Base-by-base conservation (phyloP, 2,113 vertebrate species). In the Cynoglossus semilaevis region DNA sequence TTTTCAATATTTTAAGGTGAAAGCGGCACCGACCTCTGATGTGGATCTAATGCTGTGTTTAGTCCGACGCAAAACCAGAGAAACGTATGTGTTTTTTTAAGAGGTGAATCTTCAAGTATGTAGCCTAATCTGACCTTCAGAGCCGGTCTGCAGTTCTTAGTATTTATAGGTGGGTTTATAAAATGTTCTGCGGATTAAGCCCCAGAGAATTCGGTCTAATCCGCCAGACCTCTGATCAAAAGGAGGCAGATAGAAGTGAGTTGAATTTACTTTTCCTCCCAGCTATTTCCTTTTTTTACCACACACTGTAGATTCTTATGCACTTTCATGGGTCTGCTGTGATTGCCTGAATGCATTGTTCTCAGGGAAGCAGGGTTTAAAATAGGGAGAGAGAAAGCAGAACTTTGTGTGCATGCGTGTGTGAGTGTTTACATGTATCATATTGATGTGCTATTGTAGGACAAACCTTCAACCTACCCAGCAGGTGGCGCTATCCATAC, bases 221-320 rank as follows among this genome's bases (percentile, higher is more conserved):
- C 87, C 83, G 76, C 67, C 57, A 14, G 76, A 72, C 61, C 60
- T 44, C 57, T 82, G 83, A 89, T 91, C 86, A 88, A 87, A 91
- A 84, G 71, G 48, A 67, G 48, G 12, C 51, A 78, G 64, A 80
- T 80, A 76, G 70, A 57, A 73, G 49, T 43, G 67, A 76, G 66
- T 80, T 70, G 46, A 76, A 78, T 63, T 56, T 65, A 54, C 55
- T 79, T 81, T 63, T 58, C 35, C 29, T 67, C 15, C 46, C 15
- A 14, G 41, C 68, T 44, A 51, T 68, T 59, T 70, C 58, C 51
- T 58, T 58, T 34, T 42, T 40, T 37, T 48, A 70, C 76, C 55
- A 15, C 43, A 34, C 35, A 58, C 66, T 77, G 58, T 69, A 64
- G 58, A 76, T 58, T 65, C 57, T 65, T 70, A 70, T 57, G 58